Evolutionary conservation across 2,888 invertebrate genomes (phyloP).

Genomic region (Neoaliturus tenellus): DNA sequence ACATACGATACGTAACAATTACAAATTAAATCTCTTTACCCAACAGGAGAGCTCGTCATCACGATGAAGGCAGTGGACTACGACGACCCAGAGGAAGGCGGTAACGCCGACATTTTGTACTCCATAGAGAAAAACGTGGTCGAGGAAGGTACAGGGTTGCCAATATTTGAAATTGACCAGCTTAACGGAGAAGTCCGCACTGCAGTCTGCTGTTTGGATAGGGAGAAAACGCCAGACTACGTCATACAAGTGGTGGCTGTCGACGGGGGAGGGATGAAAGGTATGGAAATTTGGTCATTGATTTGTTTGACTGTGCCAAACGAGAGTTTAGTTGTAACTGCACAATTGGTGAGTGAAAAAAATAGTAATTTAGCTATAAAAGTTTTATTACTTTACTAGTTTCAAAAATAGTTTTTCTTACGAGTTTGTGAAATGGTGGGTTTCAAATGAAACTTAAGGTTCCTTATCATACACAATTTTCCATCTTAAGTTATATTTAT

Average conservation of each 20-base stretch:
- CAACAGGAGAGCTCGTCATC: conserved; percentile 82
- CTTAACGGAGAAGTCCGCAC: conserved; percentile 97
- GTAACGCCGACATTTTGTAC: conserved; percentile 95
- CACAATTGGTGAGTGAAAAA: too few relatives aligned
- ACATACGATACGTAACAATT: too few relatives aligned
- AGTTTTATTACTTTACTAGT: too few relatives aligned
- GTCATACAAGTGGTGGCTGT: conserved; percentile 97
- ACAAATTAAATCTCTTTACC: too few relatives aligned
- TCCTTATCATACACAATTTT: too few relatives aligned
- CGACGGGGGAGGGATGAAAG: conserved; percentile 95
- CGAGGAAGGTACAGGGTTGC: conserved; percentile 96
- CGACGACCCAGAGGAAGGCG: conserved; percentile 96
- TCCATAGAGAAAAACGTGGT: conserved; percentile 97
- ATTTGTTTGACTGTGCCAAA: too few relatives aligned
- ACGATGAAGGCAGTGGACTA: conserved; percentile 98
- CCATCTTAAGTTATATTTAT: too few relatives aligned
- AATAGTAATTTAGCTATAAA: too few relatives aligned
- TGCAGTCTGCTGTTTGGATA: conserved; percentile 95
- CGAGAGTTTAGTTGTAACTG: too few relatives aligned
- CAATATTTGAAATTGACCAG: conserved; percentile 96
- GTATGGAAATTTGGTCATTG: conserved; percentile 67
- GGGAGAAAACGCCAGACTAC: conserved; percentile 96
- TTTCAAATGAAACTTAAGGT: too few relatives aligned
- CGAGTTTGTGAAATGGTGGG: too few relatives aligned
- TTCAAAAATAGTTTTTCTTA: too few relatives aligned